phyloP scores from a whole-genome alignment of 2,113 vertebrate species.

The Hippocampus mohnikei region DNA sequence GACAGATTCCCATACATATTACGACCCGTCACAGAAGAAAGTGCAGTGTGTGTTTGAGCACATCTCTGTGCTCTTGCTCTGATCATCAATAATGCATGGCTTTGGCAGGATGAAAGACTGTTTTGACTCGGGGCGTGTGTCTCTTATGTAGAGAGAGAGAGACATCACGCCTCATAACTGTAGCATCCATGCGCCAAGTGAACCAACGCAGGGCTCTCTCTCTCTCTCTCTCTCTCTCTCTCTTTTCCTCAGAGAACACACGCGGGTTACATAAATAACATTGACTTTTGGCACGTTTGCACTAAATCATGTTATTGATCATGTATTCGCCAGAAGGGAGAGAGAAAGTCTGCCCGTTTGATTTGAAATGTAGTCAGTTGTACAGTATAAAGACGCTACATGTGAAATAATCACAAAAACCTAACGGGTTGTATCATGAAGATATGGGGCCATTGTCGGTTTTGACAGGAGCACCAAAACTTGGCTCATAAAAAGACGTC shows the following conservation, averaged over 20 bases:
- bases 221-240: too few relatives aligned
- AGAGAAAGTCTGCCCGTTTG: neutral
- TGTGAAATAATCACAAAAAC: too few relatives aligned
- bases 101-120: constrained; percentile 70
- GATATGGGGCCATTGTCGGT: too few relatives aligned
- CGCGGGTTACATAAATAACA: neutral
- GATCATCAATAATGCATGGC: constrained; percentile 70
- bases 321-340: neutral
- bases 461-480: too few relatives aligned
- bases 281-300: constrained; percentile 4
- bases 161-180: constrained; percentile 58
- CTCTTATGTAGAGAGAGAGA: constrained; percentile 60
- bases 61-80: constrained; percentile 63
- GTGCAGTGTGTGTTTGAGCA: constrained; percentile 56
- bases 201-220: too few relatives aligned
- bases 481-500: too few relatives aligned
- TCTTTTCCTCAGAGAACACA: neutral
- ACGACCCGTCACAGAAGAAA: constrained; percentile 49
- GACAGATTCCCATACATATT: constrained; percentile 18
- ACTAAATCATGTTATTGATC: neutral
- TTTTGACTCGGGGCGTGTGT: constrained; percentile 68
- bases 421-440: too few relatives aligned
- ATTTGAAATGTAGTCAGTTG: constrained; percentile 11
- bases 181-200: constrained; percentile 46
- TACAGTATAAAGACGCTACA: neutral